A percentile compares a stretch with the other conserved stretches of the same genome.
These are phyloP conservation scores for Elephas maximus DNA, from an alignment of 2,113 vertebrate species.

Conservation along the genomic window DNA sequence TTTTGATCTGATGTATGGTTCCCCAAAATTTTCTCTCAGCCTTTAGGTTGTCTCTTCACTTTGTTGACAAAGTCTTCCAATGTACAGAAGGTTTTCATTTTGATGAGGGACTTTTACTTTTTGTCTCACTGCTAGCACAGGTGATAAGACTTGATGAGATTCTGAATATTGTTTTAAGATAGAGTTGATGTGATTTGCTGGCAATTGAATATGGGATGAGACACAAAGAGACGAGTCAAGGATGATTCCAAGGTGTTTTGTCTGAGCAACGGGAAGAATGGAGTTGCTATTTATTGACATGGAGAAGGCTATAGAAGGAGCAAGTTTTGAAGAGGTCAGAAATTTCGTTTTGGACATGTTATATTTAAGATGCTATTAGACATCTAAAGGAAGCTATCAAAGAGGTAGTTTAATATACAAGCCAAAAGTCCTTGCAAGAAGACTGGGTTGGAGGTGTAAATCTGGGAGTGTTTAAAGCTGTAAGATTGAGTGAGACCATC, in stretches of 20 bases:
- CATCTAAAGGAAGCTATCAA: not conserved
- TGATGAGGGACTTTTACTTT: not conserved
- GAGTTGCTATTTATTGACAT: not conserved
- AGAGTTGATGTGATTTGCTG: conserved; percentile 34
- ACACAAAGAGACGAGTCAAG: not conserved
- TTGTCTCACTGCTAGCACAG: not conserved
- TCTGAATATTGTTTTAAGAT: conserved; percentile 13
- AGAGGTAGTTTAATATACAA: not conserved
- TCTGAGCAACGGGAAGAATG: not conserved
- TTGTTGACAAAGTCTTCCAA: not conserved
- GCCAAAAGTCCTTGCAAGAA: not conserved
- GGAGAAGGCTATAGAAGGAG: not conserved
- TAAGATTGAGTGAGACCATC: not conserved
- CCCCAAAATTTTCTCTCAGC: not conserved
- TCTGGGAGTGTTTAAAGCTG: not conserved
- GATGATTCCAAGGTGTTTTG: not conserved
- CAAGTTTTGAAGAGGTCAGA: conserved; percentile 10
- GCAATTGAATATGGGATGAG: not conserved
- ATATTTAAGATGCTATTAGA: conserved; percentile 39
- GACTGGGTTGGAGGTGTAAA: not conserved
- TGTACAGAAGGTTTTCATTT: not conserved
- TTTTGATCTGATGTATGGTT: not conserved
- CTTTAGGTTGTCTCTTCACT: not conserved
- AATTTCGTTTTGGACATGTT: conserved; percentile 28
- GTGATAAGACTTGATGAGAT: not conserved